These are phyloP conservation scores for Gadopsis marmoratus DNA, from an alignment of 2,797 vertebrate species.

Conservation along the genomic window DNA sequence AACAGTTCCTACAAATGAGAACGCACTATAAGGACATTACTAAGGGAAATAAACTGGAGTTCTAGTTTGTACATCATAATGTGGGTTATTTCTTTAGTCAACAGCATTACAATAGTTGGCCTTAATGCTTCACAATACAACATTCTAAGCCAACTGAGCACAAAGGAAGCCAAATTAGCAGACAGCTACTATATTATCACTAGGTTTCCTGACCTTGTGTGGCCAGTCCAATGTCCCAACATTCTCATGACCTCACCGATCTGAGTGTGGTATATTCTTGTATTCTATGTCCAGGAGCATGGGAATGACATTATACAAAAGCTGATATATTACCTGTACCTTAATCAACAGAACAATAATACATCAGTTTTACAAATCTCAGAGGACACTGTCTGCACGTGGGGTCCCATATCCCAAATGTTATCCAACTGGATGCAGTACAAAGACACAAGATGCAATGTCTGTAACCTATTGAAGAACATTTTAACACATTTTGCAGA, in stretches of 20 bases:
- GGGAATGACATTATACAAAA: neutral
- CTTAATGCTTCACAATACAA: neutral
- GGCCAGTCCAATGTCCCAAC: neutral
- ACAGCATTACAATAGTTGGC: neutral
- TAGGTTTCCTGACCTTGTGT: neutral
- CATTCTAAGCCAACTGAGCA: neutral
- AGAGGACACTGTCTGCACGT: neutral
- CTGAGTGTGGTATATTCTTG: neutral
- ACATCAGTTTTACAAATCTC: neutral
- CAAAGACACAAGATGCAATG: neutral
- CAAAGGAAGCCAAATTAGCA: neutral
- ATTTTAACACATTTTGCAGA: conserved; percentile 11
- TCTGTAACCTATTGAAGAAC: conserved; percentile 4
- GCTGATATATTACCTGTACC: neutral
- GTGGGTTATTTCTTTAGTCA: neutral
- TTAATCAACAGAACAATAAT: neutral
- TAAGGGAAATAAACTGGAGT: neutral
- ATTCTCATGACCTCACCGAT: neutral
- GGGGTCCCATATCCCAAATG: no score
- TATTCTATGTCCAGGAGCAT: neutral
- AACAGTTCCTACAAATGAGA: neutral
- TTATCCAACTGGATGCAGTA: neutral
- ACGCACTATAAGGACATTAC: neutral
- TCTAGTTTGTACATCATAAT: neutral
- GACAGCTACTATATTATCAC: neutral